phyloP scores from a whole-genome alignment of 1,140 invertebrate genomes.

The Panagrolaimus sp. region DNA sequence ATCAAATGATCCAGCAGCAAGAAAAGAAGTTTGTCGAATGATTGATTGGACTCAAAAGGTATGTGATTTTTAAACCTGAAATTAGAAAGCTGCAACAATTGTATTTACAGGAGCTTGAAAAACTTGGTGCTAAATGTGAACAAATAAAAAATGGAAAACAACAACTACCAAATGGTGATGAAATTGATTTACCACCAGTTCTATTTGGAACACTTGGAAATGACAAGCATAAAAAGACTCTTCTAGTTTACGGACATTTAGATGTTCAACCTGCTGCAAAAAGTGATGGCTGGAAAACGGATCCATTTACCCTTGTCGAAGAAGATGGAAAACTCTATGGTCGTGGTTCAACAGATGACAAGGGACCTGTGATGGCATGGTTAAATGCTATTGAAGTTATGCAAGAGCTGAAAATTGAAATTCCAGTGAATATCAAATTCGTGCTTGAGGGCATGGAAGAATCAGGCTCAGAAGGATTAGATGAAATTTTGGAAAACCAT shows the following conservation, averaged over 20 bases:
- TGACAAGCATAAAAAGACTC: slow-evolving; percentile 73
- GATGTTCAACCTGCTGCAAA: slow-evolving; percentile 85
- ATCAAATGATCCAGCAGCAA: slow-evolving; percentile 75
- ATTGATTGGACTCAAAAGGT: slow-evolving; percentile 71
- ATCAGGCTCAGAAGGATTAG: slow-evolving; percentile 85
- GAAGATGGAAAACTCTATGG: slow-evolving; percentile 84
- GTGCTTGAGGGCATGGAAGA: slow-evolving; percentile 98
- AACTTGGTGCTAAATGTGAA: slow-evolving; percentile 71
- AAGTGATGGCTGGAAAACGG: slow-evolving; percentile 88
- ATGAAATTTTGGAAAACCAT: slow-evolving; percentile 71
- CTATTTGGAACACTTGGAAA: slow-evolving; percentile 76
- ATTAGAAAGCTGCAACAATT: background rate
- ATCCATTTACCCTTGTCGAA: slow-evolving; percentile 83
- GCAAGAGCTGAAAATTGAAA: slow-evolving; percentile 67
- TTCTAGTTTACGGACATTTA: slow-evolving; percentile 91
- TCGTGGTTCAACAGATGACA: slow-evolving; percentile 86
- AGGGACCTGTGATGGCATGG: slow-evolving; percentile 78
- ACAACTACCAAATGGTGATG: slow-evolving; percentile 69
- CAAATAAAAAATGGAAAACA: slow-evolving; percentile 73
- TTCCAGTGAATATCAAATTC: slow-evolving; percentile 93
- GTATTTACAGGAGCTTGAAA: slow-evolving; percentile 66
- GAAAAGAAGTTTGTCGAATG: slow-evolving; percentile 71
- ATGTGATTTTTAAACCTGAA: background rate
- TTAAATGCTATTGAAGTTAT: slow-evolving; percentile 84
- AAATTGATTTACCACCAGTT: slow-evolving; percentile 77